phyloP scores from a whole-genome alignment of 2,113 vertebrate genomes.

The Tapirus terrestris region DNA sequence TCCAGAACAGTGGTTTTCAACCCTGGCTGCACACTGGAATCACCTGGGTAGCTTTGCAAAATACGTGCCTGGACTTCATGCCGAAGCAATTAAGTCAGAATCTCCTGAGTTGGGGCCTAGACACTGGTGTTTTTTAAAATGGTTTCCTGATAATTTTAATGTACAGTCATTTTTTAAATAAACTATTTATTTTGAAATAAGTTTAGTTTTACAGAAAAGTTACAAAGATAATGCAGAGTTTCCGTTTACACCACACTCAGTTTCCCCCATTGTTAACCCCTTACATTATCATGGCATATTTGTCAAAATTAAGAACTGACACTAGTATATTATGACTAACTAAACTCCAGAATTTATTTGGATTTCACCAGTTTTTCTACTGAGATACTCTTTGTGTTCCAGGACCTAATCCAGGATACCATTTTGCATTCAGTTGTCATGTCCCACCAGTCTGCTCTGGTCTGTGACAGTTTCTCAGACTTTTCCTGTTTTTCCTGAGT shows the following conservation, averaged over 20 bases:
- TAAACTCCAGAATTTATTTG: not conserved
- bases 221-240: not conserved
- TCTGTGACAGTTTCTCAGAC: not conserved
- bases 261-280: not conserved
- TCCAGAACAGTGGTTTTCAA: not conserved
- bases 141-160: not conserved
- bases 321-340: not conserved
- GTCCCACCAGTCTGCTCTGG: not conserved
- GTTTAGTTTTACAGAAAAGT: not conserved
- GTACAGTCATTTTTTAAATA: not conserved
- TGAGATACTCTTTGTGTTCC: not conserved
- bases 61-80: not conserved
- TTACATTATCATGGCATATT: not conserved
- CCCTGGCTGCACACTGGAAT: not conserved
- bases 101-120: not conserved
- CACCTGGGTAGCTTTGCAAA: not conserved
- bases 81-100: not conserved
- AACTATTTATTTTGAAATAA: not conserved
- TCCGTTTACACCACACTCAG: not conserved
- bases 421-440: not conserved
- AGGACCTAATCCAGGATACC: not conserved
- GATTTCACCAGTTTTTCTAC: not conserved
- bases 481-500: not conserved
- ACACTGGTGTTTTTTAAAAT: not conserved
- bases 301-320: not conserved